Conservation (phyloP, 1,140 invertebrate genomes). For the Platyscapa corneri region DNA sequence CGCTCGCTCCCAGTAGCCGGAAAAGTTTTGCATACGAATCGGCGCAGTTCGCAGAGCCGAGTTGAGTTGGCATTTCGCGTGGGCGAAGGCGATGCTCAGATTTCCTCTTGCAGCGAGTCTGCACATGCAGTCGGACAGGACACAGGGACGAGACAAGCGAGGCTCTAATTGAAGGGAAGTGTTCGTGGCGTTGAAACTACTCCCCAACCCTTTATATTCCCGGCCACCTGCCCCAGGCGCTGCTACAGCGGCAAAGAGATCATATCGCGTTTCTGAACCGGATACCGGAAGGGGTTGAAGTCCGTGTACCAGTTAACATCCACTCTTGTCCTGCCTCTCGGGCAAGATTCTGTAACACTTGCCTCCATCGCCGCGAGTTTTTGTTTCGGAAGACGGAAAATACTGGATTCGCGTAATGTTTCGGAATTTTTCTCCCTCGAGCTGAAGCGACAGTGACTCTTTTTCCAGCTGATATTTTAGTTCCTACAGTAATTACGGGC, state of each 20-base stretch:
- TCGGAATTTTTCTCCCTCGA: background rate
- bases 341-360: background rate
- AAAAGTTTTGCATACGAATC: conserved; percentile 5
- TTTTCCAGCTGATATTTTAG: no score
- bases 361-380: no score
- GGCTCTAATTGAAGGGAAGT: conserved; percentile 56
- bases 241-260: background rate
- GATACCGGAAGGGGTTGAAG: background rate
- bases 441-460: no score
- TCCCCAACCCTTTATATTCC: background rate
- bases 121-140: background rate
- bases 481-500: no score
- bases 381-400: background rate
- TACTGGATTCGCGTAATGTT: background rate
- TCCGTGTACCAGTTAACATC: conserved; percentile 7
- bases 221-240: background rate
- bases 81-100: background rate
- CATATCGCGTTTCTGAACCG: conserved; percentile 32
- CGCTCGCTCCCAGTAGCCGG: background rate
- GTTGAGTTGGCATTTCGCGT: conserved; percentile 34
- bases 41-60: background rate
- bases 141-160: conserved; percentile 31
- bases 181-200: conserved; percentile 33
- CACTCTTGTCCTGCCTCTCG: background rate
- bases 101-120: background rate